Base-by-base conservation (phyloP, 2,888 invertebrate species). In the Metalampra italica region DNA sequence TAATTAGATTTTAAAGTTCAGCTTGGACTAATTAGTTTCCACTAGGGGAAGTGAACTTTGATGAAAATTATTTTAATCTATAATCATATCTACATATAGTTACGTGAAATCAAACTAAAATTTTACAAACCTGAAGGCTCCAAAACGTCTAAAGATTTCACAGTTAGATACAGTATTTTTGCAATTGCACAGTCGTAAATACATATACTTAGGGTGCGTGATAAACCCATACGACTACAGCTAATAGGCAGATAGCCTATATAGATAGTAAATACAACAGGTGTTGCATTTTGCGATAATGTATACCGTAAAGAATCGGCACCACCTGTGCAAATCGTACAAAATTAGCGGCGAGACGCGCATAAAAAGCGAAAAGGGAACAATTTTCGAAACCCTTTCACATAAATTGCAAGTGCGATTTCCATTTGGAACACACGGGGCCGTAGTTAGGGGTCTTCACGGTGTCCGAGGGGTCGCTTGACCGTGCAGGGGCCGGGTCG, bases 401-500 rank as follows among this genome's bases (percentile, higher is more conserved):
- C 79, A 85, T 87, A 87, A 88, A 88, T 85, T 82, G 80, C 77
- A 76, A 78, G 80, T 78, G 76, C 80, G 78, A 81, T 83, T 81
- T 76, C 79, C 81, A 84, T 85, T 84, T 82, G 75, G 72, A 81
- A 76, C 83, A 75, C 76, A 75, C 78, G 72, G 76, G 62, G 62
- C 55, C 68, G 62, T 71, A 22, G 75, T 80, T 78, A 79, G 73
- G 78, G 81, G 66, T 74, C 73, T 77, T 73, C 71, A 58, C 57
- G 60, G 53, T 58, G 67, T 56, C 64, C 60, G 62, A 64, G 65
- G 69, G 70, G 48, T 34, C 59, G 73, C 73, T 78, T 81, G 82
- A 81, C 83, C 82, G 71, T 66, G 52, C 56, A 56, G 59, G 62
- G 63, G 60, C 65, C 13, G 22, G 9, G 56, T 50, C 66, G 80